Evolutionary conservation across 2,797 vertebrate species (phyloP).

Genomic region (Fistularia tabacaria): DNA sequence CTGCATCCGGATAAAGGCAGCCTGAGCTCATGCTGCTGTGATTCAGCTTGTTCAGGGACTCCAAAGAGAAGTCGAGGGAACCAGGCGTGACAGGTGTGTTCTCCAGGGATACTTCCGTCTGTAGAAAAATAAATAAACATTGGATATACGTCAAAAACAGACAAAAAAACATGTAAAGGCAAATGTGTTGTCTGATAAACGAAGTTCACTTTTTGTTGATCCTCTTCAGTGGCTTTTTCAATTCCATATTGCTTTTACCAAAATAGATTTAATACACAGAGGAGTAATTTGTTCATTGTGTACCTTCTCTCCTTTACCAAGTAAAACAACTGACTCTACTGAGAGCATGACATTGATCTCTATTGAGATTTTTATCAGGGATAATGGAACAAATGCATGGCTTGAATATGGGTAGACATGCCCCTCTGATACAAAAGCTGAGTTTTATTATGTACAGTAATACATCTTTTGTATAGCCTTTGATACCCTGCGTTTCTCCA

Average conservation of each 20-base stretch:
- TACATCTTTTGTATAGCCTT: not conserved
- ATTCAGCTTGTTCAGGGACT: slow-evolving; percentile 83
- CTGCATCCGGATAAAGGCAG: slow-evolving; percentile 69
- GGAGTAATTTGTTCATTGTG: no score
- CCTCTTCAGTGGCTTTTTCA: no score
- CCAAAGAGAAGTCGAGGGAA: slow-evolving; percentile 77
- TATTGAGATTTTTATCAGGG: slow-evolving; percentile 35
- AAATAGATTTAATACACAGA: no score
- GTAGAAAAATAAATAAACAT: slow-evolving; percentile 22
- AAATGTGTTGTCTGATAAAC: not conserved
- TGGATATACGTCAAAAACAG: slow-evolving; percentile 20
- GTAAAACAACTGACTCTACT: not conserved
- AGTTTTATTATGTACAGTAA: slow-evolving; percentile 1
- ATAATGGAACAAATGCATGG: slow-evolving; percentile 32
- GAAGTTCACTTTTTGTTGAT: no score
- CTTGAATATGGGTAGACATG: slow-evolving; percentile 9
- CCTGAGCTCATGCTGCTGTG: slow-evolving; percentile 41
- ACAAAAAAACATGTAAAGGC: slow-evolving; percentile 15
- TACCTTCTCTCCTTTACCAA: no score
- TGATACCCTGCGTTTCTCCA: no score
- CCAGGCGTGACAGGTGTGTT: slow-evolving; percentile 67
- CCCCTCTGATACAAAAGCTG: slow-evolving; percentile 2
- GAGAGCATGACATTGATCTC: slow-evolving; percentile 29
- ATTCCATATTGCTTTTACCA: no score
- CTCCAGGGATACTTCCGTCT: slow-evolving; percentile 79